Evolutionary conservation across 1,140 invertebrate species (phyloP), one percentile per base, ranked within the genome.

Genomic region (Papilio glaucus): DNA sequence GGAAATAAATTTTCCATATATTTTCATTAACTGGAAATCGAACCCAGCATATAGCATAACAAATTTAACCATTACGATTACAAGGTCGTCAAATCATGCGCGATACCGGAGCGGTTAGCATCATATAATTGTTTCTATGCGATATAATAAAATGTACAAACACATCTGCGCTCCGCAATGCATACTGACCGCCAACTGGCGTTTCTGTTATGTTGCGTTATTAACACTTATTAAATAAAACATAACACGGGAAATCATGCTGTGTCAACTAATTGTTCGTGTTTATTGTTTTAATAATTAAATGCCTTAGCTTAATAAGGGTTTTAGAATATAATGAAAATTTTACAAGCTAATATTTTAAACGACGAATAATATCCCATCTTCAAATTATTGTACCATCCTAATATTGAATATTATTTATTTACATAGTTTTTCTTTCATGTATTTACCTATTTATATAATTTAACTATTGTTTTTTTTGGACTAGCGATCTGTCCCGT

Each of bases 151-250:
- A 45, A 8, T 18, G 18, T 49, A 57, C 21, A 26, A 57, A 26
- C 49, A 26, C 45, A 49, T 1, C 18, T 4, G 21, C 21, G 18
- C 21, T 2, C 2, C 10, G 13, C 39, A 12, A 13, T 41, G 21
- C 45, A 49, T 49, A 3, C 21, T 24, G 49, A 45, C 42, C 21
- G 29, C 2, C 29, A 6, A 6, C 29, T 24, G 49, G 49, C 12
- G 45, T 18, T 49, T 13, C 49, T 24, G 21, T 57, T 57, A 26
- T 57, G 49, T 24, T 57, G 18, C 1, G 49, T 24, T 26, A 13
- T 57, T 57, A 57, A 57, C 49, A 57, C 18, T 57, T 57, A 10
- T 49, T 49, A 26, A 57, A 4, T 18, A 57, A 57, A n/a, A n/a
- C n/a, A 26, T 18, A 53, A 21, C 49, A 24, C 21, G 9, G 49